Conservation (phyloP, 1,140 invertebrate genomes). For the Ceratina calcarata region DNA sequence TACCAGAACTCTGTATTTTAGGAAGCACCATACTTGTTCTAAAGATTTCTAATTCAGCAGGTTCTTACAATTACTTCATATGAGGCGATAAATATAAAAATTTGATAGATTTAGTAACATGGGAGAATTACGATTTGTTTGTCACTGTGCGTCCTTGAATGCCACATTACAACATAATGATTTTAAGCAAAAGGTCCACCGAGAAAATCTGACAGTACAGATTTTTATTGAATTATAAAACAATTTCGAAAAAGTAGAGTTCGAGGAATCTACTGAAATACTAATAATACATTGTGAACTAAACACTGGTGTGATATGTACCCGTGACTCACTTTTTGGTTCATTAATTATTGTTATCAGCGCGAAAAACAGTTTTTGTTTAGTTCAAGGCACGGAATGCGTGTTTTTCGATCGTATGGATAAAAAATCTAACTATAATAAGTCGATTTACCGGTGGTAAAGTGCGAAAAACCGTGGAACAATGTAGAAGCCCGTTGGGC, state of each 20-base stretch:
- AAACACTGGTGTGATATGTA: slow-evolving; percentile 35
- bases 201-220: background rate
- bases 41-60: background rate
- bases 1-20: background rate
- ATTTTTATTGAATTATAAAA: background rate
- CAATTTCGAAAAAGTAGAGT: background rate
- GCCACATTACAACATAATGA: slow-evolving; percentile 32
- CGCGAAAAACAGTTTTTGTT: slow-evolving; percentile 18
- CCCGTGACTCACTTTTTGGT: slow-evolving; percentile 19
- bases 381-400: slow-evolving; percentile 6
- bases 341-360: slow-evolving; percentile 10
- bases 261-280: slow-evolving; percentile 9
- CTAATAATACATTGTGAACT: slow-evolving; percentile 19
- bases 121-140: slow-evolving; percentile 49
- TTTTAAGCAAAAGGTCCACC: background rate
- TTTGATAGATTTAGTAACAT: slow-evolving; percentile 25
- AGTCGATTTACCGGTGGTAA: slow-evolving; percentile 74
- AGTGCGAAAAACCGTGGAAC: slow-evolving; percentile 65
- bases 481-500: slow-evolving; percentile 69
- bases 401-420: slow-evolving; percentile 10
- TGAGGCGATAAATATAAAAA: slow-evolving; percentile 13
- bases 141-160: slow-evolving; percentile 68
- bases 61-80: background rate
- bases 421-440: slow-evolving; percentile 42
- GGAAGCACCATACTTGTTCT: background rate